These are phyloP conservation scores for Leptogaster cylindrica DNA, from an alignment of 2,888 invertebrate genomes.

Conservation along the genomic window DNA sequence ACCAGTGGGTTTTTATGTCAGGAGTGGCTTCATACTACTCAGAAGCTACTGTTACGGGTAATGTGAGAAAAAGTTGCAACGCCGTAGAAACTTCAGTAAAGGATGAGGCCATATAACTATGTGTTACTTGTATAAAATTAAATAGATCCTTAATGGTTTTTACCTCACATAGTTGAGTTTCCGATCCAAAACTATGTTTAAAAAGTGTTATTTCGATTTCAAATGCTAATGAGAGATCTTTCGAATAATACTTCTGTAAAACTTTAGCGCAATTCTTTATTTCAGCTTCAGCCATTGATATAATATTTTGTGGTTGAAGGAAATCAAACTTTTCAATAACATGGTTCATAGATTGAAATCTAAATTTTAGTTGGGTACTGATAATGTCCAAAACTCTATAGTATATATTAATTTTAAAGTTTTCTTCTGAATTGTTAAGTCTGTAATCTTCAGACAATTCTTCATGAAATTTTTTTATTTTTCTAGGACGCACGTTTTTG, in stretches of 20 bases:
- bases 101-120: slow-evolving; percentile 12
- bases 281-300: background rate
- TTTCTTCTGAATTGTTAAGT: too few species aligned
- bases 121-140: slow-evolving; percentile 6
- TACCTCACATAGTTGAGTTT: background rate
- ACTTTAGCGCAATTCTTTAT: slow-evolving; percentile 11
- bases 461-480: too few species aligned
- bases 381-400: too few species aligned
- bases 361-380: too few species aligned
- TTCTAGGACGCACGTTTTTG: too few species aligned
- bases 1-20: too few species aligned
- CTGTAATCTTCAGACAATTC: too few species aligned
- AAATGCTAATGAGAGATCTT: slow-evolving; percentile 4
- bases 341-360: too few species aligned
- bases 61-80: slow-evolving; percentile 23
- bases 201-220: slow-evolving; percentile 18
- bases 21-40: too few species aligned
- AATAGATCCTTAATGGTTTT: slow-evolving; percentile 18
- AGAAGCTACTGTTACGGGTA: slow-evolving; percentile 17
- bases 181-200: slow-evolving; percentile 1
- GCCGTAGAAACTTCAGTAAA: slow-evolving; percentile 27
- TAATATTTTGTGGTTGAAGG: too few species aligned
- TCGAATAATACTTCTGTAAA: background rate
- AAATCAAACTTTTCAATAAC: too few species aligned
- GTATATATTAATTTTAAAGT: too few species aligned